Percentiles rank a stretch among this genome's conserved stretches.
Conservation (phyloP, 2,113 vertebrate genomes). For the Caretta caretta region DNA sequence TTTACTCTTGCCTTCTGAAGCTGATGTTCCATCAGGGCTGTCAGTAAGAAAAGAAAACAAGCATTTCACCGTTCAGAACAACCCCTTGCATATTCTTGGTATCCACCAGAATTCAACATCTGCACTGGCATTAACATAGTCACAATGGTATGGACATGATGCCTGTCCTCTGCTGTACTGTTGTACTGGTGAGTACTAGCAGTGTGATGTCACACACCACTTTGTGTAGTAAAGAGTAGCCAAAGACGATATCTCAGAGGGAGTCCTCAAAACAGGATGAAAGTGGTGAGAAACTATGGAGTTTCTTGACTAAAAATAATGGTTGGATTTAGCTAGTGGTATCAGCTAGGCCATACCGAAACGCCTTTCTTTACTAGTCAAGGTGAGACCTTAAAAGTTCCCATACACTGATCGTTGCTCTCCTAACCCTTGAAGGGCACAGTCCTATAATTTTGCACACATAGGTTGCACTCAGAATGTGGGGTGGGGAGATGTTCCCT, state of each 20-base stretch:
- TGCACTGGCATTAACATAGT: neutral
- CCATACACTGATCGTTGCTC: too few species aligned
- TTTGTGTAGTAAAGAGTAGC: too few species aligned
- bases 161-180: neutral
- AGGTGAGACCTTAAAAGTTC: too few species aligned
- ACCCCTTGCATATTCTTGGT: neutral
- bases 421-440: too few species aligned
- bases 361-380: too few species aligned
- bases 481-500: too few species aligned
- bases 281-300: neutral
- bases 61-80: neutral
- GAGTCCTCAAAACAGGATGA: too few species aligned
- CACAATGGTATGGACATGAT: accelerated
- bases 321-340: neutral
- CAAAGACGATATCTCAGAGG: too few species aligned
- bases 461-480: too few species aligned
- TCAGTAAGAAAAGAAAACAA: neutral
- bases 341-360: neutral
- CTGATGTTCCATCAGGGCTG: neutral
- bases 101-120: neutral
- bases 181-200: neutral
- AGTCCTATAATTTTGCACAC: too few species aligned
- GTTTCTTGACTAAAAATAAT: neutral
- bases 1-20: neutral
- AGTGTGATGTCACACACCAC: neutral